phyloP scores from a whole-genome alignment of 2,888 invertebrate species.

The Deilephila porcellus region DNA sequence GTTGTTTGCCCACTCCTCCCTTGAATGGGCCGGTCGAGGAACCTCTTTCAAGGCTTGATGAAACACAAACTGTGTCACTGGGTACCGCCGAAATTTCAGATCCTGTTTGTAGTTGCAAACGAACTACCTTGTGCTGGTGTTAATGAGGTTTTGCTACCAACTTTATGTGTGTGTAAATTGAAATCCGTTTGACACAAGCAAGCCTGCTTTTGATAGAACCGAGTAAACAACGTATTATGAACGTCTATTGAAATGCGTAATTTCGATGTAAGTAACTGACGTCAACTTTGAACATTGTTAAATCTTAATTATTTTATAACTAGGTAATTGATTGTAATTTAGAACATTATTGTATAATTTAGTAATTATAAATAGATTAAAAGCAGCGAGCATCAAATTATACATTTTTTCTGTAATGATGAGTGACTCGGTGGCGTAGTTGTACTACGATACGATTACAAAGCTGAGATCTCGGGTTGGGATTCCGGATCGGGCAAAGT shows the following conservation, averaged over 20 bases:
- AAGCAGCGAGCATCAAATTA: too few species aligned
- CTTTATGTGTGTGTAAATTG: slow-evolving; percentile 14
- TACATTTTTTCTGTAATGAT: too few species aligned
- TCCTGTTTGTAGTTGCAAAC: slow-evolving; percentile 69
- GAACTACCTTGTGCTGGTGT: slow-evolving; percentile 60
- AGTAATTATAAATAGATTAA: too few species aligned
- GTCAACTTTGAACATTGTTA: neutral
- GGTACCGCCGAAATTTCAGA: slow-evolving; percentile 71
- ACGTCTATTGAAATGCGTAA: slow-evolving; percentile 11
- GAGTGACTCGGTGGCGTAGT: too few species aligned
- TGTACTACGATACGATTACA: too few species aligned
- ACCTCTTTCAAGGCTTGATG: slow-evolving; percentile 75
- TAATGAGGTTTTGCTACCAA: slow-evolving; percentile 62
- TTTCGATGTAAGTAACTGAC: neutral
- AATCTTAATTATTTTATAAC: neutral
- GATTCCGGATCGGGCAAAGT: too few species aligned
- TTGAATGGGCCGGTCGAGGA: slow-evolving; percentile 61
- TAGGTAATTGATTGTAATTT: neutral
- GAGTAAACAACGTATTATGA: neutral
- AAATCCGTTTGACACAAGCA: slow-evolving; percentile 8
- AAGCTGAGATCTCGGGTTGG: too few species aligned
- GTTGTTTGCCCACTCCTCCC: slow-evolving; percentile 65
- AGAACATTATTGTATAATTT: neutral
- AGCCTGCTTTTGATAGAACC: slow-evolving; percentile 13
- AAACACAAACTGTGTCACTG: slow-evolving; percentile 80